These are phyloP conservation scores for Lepidochrysops patricia DNA, from an alignment of 2,888 invertebrate genomes.

Conservation along the genomic window DNA sequence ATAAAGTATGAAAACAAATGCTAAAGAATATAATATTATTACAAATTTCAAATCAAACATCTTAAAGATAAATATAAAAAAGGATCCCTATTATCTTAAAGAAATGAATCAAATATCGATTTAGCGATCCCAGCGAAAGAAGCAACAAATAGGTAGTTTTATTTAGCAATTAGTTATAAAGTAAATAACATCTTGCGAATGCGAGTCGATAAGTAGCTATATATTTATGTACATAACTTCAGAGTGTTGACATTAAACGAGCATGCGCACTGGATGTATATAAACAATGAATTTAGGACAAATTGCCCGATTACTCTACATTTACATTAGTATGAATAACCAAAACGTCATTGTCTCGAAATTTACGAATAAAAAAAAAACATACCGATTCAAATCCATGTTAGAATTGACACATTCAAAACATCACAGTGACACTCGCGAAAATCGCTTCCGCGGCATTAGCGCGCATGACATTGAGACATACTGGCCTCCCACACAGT, in stretches of 20 bases:
- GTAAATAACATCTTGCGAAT: neutral
- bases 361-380: neutral
- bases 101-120: too few relatives aligned
- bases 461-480: constrained; percentile 61
- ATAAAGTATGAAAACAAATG: too few relatives aligned
- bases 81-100: too few relatives aligned
- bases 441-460: constrained; percentile 50
- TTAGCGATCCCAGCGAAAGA: too few relatives aligned
- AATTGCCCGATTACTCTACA: constrained; percentile 29
- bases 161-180: neutral
- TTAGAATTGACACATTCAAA: constrained; percentile 1
- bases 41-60: too few relatives aligned
- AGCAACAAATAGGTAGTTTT: too few relatives aligned
- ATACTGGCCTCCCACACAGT: constrained; percentile 72
- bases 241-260: constrained; percentile 60
- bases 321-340: neutral
- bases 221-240: constrained; percentile 23
- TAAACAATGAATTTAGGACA: constrained; percentile 51
- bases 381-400: constrained; percentile 9
- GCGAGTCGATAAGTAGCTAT: neutral
- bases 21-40: too few relatives aligned
- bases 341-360: neutral
- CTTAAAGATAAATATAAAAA: too few relatives aligned
- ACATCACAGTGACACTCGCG: constrained; percentile 24
- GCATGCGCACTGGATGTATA: constrained; percentile 64